A percentile compares a stretch with the other conserved stretches of the same genome.
phyloP scores from a whole-genome alignment of 2,888 invertebrate species.

The Hipparchia sbordonii region DNA sequence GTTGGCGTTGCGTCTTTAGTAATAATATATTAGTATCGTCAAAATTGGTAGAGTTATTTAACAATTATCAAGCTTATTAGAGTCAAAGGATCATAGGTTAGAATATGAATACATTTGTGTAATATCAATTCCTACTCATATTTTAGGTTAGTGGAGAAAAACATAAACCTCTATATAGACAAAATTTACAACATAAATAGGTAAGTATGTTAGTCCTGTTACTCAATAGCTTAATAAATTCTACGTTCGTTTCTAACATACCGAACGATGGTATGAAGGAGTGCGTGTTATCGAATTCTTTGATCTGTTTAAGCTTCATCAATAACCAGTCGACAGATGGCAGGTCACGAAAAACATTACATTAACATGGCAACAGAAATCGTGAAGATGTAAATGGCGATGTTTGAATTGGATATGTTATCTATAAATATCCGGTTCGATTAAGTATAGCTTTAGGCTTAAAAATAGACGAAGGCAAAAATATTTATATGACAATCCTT shows the following conservation, averaged over 20 bases:
- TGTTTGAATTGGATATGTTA: constrained; percentile 62
- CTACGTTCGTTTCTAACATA: not conserved
- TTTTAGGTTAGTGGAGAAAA: too few relatives aligned
- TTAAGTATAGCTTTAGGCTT: not conserved
- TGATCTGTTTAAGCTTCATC: constrained; percentile 41
- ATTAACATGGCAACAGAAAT: constrained; percentile 59
- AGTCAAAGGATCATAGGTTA: not conserved
- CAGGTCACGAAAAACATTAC: constrained; percentile 58
- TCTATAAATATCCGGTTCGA: constrained; percentile 54
- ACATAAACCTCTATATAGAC: too few relatives aligned
- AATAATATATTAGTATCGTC: too few relatives aligned
- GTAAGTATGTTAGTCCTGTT: too few relatives aligned
- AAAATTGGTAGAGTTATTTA: not conserved
- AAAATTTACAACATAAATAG: too few relatives aligned
- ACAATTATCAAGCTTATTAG: not conserved
- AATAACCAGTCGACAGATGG: constrained; percentile 41
- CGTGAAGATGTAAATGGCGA: constrained; percentile 58
- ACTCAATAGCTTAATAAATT: not conserved
- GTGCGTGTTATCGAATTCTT: constrained; percentile 24
- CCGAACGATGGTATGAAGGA: not conserved
- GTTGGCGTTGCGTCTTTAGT: too few relatives aligned
- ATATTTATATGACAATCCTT: not conserved
- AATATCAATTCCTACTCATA: not conserved
- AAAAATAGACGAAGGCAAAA: not conserved
- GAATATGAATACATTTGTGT: not conserved